Evolutionary conservation across 2,888 invertebrate species (phyloP).

Genomic region (Acleris cristana): DNA sequence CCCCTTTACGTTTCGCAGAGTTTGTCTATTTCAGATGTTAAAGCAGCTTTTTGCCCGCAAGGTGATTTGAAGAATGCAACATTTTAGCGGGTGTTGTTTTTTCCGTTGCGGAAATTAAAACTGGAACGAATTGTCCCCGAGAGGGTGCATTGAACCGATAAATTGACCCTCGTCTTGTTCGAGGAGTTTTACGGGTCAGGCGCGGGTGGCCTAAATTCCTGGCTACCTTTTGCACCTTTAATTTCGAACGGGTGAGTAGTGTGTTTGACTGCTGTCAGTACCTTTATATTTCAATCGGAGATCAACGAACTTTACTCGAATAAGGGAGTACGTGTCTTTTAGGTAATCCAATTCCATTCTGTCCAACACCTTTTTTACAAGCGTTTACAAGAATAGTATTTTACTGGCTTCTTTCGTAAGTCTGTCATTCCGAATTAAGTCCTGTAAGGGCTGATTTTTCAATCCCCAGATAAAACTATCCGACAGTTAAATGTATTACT

Average conservation of each 20-base stretch:
- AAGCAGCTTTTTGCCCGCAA: conserved; percentile 2
- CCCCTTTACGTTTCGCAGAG: conserved; percentile 11
- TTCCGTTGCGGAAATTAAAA: conserved; percentile 44
- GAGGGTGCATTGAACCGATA: conserved; percentile 42
- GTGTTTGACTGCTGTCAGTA: conserved; percentile 24
- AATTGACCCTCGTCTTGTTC: conserved; percentile 41
- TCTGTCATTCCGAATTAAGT: too few relatives aligned
- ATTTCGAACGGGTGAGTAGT: conserved; percentile 24
- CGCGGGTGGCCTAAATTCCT: conserved; percentile 34
- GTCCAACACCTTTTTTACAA: too few relatives aligned
- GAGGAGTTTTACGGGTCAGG: conserved; percentile 36
- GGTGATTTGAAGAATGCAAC: conserved; percentile 24
- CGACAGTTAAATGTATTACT: too few relatives aligned
- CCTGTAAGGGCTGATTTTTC: too few relatives aligned
- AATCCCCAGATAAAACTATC: too few relatives aligned
- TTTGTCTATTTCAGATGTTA: conserved; percentile 14
- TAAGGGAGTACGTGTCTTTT: background rate
- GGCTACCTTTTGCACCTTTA: conserved; percentile 38
- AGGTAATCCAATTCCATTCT: too few relatives aligned
- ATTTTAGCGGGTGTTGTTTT: conserved; percentile 27
- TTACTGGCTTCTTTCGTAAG: too few relatives aligned
- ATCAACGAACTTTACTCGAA: background rate
- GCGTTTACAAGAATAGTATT: too few relatives aligned
- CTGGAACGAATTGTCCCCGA: conserved; percentile 39
- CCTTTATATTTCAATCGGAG: conserved; percentile 31